Conservation (phyloP, 2,113 vertebrate genomes). For the Sturnus vulgaris region DNA sequence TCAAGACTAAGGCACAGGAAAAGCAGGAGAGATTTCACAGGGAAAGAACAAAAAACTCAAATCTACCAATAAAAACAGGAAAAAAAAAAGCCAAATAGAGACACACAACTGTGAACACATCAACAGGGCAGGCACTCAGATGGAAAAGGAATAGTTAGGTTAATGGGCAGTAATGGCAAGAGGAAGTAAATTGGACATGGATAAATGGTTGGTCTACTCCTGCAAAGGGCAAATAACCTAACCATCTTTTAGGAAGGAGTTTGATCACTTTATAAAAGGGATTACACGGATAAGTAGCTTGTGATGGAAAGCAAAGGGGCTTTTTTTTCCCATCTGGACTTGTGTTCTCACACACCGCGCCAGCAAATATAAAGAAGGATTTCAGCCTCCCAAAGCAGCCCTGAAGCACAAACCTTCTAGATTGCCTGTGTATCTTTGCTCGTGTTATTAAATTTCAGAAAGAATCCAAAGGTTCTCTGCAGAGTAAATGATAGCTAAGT, state of each 20-base stretch:
- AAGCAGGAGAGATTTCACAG: neutral
- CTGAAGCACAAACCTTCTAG: slow-evolving; percentile 41
- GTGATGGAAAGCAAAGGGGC: slow-evolving; percentile 25
- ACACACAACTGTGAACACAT: neutral
- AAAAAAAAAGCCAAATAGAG: neutral
- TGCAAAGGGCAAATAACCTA: slow-evolving; percentile 17
- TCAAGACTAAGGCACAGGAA: neutral
- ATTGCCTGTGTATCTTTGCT: slow-evolving; percentile 31
- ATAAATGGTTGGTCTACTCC: neutral
- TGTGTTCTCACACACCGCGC: neutral
- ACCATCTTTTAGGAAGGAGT: neutral
- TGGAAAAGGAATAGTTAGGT: slow-evolving; percentile 8
- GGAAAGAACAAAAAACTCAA: neutral
- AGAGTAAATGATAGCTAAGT: slow-evolving; percentile 63
- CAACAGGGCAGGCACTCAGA: neutral
- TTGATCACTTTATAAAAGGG: slow-evolving; percentile 47
- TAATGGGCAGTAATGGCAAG: slow-evolving; percentile 15
- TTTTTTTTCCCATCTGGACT: slow-evolving; percentile 6
- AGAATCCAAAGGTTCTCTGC: slow-evolving; percentile 57
- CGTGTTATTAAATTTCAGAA: slow-evolving; percentile 48
- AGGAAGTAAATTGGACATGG: neutral
- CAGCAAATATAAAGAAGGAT: slow-evolving; percentile 64
- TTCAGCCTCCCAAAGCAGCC: slow-evolving; percentile 51
- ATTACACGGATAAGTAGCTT: slow-evolving; percentile 50
- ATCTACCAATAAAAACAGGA: neutral